phyloP scores from a whole-genome alignment of 2,797 vertebrate genomes.

The Pitangus sulphuratus region DNA sequence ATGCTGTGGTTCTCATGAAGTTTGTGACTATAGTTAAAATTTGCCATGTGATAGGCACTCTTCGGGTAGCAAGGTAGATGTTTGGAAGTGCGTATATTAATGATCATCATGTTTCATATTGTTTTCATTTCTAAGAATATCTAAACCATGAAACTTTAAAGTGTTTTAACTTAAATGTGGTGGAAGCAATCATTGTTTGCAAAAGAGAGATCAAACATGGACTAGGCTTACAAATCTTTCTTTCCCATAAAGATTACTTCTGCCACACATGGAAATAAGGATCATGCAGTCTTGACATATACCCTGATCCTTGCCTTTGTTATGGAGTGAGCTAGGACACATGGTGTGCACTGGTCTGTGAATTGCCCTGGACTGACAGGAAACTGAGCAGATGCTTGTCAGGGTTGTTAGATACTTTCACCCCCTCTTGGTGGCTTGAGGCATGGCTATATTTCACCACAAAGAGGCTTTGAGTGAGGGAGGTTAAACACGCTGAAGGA shows the following conservation, averaged over 20 bases:
- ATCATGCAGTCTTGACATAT: neutral
- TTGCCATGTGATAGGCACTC: neutral
- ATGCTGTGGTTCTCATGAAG: neutral
- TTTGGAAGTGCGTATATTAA: neutral
- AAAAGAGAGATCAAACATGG: slow-evolving; percentile 7
- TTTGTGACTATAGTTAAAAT: neutral
- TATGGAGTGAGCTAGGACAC: neutral
- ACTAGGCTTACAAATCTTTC: slow-evolving; percentile 43
- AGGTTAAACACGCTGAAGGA: neutral
- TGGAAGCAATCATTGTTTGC: slow-evolving; percentile 30
- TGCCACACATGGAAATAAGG: slow-evolving; percentile 18
- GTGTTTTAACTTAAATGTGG: slow-evolving; percentile 26
- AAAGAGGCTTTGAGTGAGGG: neutral
- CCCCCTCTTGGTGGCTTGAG: neutral
- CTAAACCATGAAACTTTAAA: slow-evolving; percentile 7
- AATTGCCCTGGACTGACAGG: slow-evolving; percentile 22
- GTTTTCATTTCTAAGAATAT: slow-evolving; percentile 4
- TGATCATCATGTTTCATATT: neutral
- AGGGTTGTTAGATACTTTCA: neutral
- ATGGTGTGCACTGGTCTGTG: slow-evolving; percentile 33
- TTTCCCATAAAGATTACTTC: slow-evolving; percentile 12
- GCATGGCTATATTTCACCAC: neutral
- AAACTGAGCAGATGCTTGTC: neutral
- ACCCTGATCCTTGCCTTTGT: slow-evolving; percentile 20
- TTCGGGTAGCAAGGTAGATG: neutral